phyloP scores from a whole-genome alignment of 2,888 invertebrate genomes.

The Sinelater perroti region DNA sequence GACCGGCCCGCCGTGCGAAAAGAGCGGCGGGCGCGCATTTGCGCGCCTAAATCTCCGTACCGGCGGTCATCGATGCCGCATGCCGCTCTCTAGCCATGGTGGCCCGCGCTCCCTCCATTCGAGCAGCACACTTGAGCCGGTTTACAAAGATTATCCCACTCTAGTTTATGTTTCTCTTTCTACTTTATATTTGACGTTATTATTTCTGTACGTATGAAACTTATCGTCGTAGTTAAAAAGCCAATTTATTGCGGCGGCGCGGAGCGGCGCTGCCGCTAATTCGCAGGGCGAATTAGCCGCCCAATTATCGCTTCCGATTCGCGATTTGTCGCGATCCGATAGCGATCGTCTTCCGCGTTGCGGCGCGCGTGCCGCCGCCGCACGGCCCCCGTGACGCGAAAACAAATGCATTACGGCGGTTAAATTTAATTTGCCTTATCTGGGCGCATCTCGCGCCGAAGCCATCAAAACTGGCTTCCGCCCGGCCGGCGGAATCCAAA shows the following conservation, averaged over 20 bases:
- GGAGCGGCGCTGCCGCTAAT: too few species aligned
- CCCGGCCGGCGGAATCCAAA: slow-evolving; percentile 39
- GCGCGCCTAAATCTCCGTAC: slow-evolving; percentile 2
- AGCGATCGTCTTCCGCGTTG: too few species aligned
- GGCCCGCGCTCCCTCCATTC: slow-evolving; percentile 47
- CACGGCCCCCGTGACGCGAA: too few species aligned
- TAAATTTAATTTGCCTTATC: slow-evolving; percentile 38
- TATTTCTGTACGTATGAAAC: slow-evolving; percentile 52
- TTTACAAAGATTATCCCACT: slow-evolving; percentile 57
- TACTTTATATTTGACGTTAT: slow-evolving; percentile 52
- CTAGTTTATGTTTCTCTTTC: slow-evolving; percentile 57
- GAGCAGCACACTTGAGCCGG: slow-evolving; percentile 55
- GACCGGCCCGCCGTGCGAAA: slow-evolving; percentile 38
- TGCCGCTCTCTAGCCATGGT: slow-evolving; percentile 44
- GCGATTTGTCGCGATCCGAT: too few species aligned
- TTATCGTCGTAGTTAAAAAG: slow-evolving; percentile 48
- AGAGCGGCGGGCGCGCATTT: slow-evolving; percentile 40
- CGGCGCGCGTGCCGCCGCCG: too few species aligned
- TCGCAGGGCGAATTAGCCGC: too few species aligned
- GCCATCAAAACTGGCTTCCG: slow-evolving; percentile 38
- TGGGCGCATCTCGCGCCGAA: slow-evolving; percentile 26
- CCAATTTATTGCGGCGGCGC: slow-evolving; percentile 43
- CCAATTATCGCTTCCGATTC: too few species aligned
- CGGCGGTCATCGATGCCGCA: slow-evolving; percentile 7
- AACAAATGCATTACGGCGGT: slow-evolving; percentile 32